These are phyloP conservation scores for Clusia tigrina DNA, from an alignment of 2,888 invertebrate species.

Conservation along the genomic window DNA sequence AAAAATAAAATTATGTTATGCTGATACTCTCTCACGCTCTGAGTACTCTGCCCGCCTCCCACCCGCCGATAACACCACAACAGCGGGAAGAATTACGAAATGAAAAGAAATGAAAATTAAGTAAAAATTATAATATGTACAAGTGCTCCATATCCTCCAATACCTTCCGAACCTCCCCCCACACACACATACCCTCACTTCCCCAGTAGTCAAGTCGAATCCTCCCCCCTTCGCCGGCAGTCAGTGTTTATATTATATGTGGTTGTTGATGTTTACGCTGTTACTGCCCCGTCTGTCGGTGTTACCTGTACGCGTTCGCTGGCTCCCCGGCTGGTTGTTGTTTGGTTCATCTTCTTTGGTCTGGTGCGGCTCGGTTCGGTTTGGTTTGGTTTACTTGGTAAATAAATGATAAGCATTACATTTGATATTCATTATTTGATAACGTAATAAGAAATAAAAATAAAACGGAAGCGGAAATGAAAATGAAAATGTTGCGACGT, in stretches of 20 bases:
- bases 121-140: slow-evolving; percentile 53
- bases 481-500: slow-evolving; percentile 21
- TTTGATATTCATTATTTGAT: slow-evolving; percentile 57
- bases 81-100: slow-evolving; percentile 29
- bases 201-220: no score
- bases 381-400: slow-evolving; percentile 38
- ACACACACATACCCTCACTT: no score
- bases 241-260: no score
- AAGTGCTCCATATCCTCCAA: slow-evolving; percentile 37
- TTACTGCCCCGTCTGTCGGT: no score
- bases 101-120: slow-evolving; percentile 56
- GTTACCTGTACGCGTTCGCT: neutral
- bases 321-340: neutral
- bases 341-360: neutral
- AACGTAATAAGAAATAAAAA: slow-evolving; percentile 54
- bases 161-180: neutral
- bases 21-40: neutral
- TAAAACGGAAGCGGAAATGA: slow-evolving; percentile 36
- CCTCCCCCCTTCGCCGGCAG: no score
- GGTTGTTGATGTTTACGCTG: no score
- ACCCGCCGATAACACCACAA: neutral
- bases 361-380: neutral
- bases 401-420: slow-evolving; percentile 58
- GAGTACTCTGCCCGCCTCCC: neutral
- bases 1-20: neutral